Percentiles rank a stretch among this genome's conserved stretches.
Conservation (phyloP, 2,888 invertebrate species). For the Spodoptera exigua region DNA sequence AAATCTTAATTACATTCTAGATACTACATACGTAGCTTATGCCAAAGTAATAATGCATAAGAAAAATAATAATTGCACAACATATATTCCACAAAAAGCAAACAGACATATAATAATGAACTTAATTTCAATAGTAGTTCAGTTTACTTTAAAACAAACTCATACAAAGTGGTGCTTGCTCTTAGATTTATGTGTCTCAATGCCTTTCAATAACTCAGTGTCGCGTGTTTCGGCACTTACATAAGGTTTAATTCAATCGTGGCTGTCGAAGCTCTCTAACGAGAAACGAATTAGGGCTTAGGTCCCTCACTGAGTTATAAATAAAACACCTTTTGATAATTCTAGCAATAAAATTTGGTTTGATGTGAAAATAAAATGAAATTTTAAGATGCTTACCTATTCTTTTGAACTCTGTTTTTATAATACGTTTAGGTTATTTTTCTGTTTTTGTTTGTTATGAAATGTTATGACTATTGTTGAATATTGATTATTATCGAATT, state of each 20-base stretch:
- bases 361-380: neutral
- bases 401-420: too few relatives aligned
- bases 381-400: neutral
- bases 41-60: too few relatives aligned
- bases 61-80: too few relatives aligned
- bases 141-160: slow-evolving; percentile 35
- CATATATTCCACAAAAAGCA: too few relatives aligned
- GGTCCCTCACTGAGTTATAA: slow-evolving; percentile 10
- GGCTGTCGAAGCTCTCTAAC: slow-evolving; percentile 5
- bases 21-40: too few relatives aligned
- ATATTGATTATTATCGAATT: too few relatives aligned
- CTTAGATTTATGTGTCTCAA: slow-evolving; percentile 19
- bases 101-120: slow-evolving; percentile 1
- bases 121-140: slow-evolving; percentile 4
- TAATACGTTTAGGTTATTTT: too few relatives aligned
- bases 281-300: slow-evolving; percentile 20
- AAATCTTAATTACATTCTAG: too few relatives aligned
- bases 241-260: slow-evolving; percentile 34
- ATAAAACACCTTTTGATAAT: slow-evolving; percentile 15
- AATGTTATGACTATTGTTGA: too few relatives aligned
- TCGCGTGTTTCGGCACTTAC: slow-evolving; percentile 18
- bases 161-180: slow-evolving; percentile 22
- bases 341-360: neutral
- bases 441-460: too few relatives aligned
- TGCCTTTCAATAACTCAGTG: slow-evolving; percentile 23